These are phyloP conservation scores for Ictidomys tridecemlineatus DNA, from an alignment of 2,113 vertebrate genomes.

Conservation along the genomic window DNA sequence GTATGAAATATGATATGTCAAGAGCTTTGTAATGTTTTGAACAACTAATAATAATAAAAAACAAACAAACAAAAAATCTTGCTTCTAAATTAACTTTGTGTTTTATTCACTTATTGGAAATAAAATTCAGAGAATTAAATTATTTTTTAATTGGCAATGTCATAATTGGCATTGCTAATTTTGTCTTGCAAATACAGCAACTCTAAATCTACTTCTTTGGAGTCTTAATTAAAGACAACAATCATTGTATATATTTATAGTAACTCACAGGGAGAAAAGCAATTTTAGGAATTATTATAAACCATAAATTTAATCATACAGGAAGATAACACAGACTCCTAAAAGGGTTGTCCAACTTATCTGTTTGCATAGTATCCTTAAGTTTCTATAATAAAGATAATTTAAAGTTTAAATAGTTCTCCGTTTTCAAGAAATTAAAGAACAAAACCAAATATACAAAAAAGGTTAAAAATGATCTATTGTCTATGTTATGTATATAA, in stretches of 20 bases:
- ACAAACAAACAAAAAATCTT: too few species aligned
- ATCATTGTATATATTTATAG: not conserved
- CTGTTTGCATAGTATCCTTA: too few species aligned
- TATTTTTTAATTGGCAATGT: not conserved
- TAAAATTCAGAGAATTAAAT: constrained; percentile 57
- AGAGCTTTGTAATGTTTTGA: too few species aligned
- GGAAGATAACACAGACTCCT: not conserved
- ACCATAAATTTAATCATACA: constrained; percentile 41
- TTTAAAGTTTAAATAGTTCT: too few species aligned
- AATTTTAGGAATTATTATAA: constrained; percentile 42
- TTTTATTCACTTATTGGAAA: constrained; percentile 45
- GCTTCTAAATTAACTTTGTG: constrained; percentile 7
- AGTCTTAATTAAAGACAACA: constrained; percentile 67
- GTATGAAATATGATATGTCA: too few species aligned
- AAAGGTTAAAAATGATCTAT: not conserved
- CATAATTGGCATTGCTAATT: constrained; percentile 1
- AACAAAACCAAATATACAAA: not conserved
- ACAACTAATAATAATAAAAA: too few species aligned
- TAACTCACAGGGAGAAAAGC: not conserved
- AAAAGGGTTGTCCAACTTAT: not conserved
- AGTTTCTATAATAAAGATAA: too few species aligned
- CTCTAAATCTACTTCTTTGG: not conserved
- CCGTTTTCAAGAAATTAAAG: too few species aligned
- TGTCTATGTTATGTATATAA: not conserved
- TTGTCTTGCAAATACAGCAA: not conserved